phyloP scores from a whole-genome alignment of 2,113 vertebrate genomes.

The Cichladusa arquata region DNA sequence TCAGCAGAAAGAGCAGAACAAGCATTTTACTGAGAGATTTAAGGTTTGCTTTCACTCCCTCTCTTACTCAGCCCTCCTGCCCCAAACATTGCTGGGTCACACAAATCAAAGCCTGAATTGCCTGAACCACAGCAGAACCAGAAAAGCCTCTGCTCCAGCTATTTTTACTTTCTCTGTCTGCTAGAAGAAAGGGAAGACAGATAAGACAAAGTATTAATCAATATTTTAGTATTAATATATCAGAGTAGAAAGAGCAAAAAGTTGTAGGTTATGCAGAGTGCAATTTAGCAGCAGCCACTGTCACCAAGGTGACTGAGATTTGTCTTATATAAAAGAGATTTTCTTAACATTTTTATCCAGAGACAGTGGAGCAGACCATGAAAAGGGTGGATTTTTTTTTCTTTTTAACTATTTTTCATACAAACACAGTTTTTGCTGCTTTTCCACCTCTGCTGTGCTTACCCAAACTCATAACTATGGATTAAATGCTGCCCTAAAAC shows the following conservation, averaged over 20 bases:
- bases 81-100: not conserved
- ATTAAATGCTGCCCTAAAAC: not conserved
- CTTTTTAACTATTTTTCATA: not conserved
- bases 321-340: not conserved
- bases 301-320: slow-evolving; percentile 24
- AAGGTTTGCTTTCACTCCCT: not conserved
- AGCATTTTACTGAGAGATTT: slow-evolving; percentile 34
- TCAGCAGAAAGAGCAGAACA: slow-evolving; percentile 51
- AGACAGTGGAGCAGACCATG: not conserved
- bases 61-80: not conserved
- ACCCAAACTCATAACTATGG: no score
- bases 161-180: slow-evolving; percentile 13
- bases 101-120: slow-evolving; percentile 23
- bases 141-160: not conserved
- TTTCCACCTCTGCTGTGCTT: not conserved
- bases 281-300: not conserved
- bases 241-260: not conserved
- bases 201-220: slow-evolving; percentile 11
- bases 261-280: not conserved
- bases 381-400: not conserved
- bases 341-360: not conserved
- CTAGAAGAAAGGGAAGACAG: not conserved
- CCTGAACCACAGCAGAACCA: not conserved
- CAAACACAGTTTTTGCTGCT: not conserved
- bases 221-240: slow-evolving; percentile 29